Evolutionary conservation across 2,888 invertebrate species (phyloP).

Genomic region (Carcina quercana): DNA sequence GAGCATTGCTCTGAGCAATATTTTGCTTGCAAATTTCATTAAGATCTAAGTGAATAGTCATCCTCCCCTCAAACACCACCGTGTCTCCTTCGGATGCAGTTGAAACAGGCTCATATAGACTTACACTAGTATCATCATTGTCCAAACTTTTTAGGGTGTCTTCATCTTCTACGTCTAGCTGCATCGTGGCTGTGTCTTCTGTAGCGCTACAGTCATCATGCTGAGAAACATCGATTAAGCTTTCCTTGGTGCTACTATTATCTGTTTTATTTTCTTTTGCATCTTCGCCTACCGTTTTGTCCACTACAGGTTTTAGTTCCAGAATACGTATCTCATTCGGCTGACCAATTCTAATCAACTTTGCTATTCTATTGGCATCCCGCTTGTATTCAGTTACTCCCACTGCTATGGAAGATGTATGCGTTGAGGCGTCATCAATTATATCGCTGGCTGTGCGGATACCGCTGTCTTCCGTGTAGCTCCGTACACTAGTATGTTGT

Average conservation of each 20-base stretch:
- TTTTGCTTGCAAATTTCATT: constrained; percentile 67
- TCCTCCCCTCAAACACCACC: constrained; percentile 71
- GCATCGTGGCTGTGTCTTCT: constrained; percentile 63
- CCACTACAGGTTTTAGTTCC: constrained; percentile 54
- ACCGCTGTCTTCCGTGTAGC: constrained; percentile 85
- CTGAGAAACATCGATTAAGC: constrained; percentile 61
- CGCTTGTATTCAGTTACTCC: constrained; percentile 64
- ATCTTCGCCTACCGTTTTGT: constrained; percentile 61
- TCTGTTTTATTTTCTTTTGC: constrained; percentile 53
- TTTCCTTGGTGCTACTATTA: constrained; percentile 59
- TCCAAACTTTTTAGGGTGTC: constrained; percentile 69
- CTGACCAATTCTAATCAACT: constrained; percentile 45
- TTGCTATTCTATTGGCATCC: constrained; percentile 39
- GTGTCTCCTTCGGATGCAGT: constrained; percentile 65
- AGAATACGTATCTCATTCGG: constrained; percentile 30
- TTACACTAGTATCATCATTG: constrained; percentile 72
- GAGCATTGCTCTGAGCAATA: constrained; percentile 53
- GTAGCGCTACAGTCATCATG: constrained; percentile 59
- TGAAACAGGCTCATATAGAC: constrained; percentile 66
- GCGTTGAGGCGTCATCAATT: constrained; percentile 74
- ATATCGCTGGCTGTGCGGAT: constrained; percentile 87
- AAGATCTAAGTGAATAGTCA: constrained; percentile 70
- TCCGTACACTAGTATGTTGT: constrained; percentile 70
- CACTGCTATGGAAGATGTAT: constrained; percentile 58
- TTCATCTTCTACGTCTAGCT: constrained; percentile 70